Percentiles rank a stretch among this genome's conserved stretches.
Conservation (phyloP, 2,113 vertebrate genomes). For the Phrynosoma platyrhinos region DNA sequence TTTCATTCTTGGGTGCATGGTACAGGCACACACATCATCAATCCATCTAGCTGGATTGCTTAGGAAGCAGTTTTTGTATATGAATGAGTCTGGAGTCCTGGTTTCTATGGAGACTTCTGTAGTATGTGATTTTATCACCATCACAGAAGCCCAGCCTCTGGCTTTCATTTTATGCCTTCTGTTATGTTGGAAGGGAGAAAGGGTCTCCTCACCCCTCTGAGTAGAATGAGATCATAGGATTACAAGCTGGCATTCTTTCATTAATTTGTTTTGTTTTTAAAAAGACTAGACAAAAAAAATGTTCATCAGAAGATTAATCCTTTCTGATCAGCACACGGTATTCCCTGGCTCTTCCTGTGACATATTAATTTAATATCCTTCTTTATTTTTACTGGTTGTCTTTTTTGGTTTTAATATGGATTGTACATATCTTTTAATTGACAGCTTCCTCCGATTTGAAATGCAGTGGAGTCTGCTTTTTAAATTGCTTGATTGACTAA, state of each 20-base stretch:
- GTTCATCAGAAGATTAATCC: accelerated
- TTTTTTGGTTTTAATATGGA: no score
- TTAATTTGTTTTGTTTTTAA: not conserved
- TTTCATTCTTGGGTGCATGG: not conserved
- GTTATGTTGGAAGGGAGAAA: not conserved
- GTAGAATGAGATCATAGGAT: not conserved
- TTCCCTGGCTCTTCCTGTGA: not conserved
- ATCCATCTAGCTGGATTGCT: accelerated
- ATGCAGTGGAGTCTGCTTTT: no score
- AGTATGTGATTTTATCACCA: not conserved
- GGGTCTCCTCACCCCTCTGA: not conserved
- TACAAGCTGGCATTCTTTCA: accelerated
- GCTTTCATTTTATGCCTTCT: not conserved
- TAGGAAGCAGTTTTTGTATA: not conserved
- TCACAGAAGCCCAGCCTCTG: not conserved
- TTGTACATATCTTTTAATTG: no score
- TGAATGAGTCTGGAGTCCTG: not conserved
- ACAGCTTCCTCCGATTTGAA: no score
- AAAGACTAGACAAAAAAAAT: not conserved
- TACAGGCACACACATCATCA: not conserved
- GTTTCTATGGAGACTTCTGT: slow-evolving; percentile 64
- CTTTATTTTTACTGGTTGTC: not conserved
- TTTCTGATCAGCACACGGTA: not conserved
- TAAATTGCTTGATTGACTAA: no score
- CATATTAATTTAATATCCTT: not conserved